phyloP scores from a whole-genome alignment of 2,797 vertebrate genomes.

The Channa striata region DNA sequence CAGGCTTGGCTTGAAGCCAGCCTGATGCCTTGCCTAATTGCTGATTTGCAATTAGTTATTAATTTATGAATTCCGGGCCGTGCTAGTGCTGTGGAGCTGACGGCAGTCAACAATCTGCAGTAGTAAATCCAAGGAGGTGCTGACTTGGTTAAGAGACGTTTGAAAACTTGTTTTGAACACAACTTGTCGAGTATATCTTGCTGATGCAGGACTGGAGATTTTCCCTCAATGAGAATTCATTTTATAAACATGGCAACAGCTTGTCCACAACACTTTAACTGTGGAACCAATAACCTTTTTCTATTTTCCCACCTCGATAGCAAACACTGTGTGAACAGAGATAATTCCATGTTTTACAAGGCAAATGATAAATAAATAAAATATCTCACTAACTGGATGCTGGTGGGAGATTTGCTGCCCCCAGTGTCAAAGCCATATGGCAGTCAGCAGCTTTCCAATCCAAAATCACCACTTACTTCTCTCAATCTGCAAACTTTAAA shows the following conservation, averaged over 20 bases:
- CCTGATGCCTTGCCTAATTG: slow-evolving; percentile 44
- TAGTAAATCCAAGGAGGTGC: slow-evolving; percentile 24
- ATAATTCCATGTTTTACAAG: slow-evolving; percentile 16
- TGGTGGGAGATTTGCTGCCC: slow-evolving; percentile 35
- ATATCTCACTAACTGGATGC: slow-evolving; percentile 24
- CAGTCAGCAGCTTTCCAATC: slow-evolving; percentile 33
- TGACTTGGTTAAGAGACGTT: slow-evolving; percentile 13
- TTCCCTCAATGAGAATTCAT: not conserved
- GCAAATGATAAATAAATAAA: slow-evolving; percentile 31
- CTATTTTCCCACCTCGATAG: not conserved
- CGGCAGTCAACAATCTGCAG: slow-evolving; percentile 10
- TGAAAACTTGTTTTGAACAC: slow-evolving; percentile 28
- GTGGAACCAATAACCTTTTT: not conserved
- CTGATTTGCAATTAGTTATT: slow-evolving; percentile 50
- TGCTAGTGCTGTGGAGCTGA: slow-evolving; percentile 3
- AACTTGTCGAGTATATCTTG: slow-evolving; percentile 1
- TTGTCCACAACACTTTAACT: not conserved
- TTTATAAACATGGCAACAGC: not conserved
- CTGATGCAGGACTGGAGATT: slow-evolving; percentile 13
- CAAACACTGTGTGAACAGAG: not conserved
- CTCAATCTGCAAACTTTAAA: slow-evolving; percentile 41
- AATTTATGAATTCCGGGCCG: slow-evolving; percentile 42
- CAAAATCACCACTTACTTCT: slow-evolving; percentile 35
- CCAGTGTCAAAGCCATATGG: slow-evolving; percentile 38
- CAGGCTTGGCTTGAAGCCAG: slow-evolving; percentile 40